These are phyloP conservation scores for Neofelis nebulosa DNA, from an alignment of 2,113 vertebrate genomes.

Conservation along the genomic window DNA sequence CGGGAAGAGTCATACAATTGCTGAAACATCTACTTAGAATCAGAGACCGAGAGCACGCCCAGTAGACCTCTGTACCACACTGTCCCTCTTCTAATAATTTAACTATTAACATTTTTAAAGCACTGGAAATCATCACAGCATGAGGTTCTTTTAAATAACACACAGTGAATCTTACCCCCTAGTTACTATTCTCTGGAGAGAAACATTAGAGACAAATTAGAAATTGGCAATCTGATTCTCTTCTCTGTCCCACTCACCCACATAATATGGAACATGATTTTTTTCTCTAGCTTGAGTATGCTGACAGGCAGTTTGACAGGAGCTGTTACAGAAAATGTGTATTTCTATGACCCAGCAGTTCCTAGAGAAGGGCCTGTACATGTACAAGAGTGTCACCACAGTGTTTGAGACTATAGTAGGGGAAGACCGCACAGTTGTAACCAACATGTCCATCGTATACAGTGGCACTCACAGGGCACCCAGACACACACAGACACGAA, in stretches of 20 bases:
- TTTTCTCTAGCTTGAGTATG: neutral
- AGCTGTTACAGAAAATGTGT: slow-evolving; percentile 48
- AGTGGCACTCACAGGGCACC: neutral
- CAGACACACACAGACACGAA: neutral
- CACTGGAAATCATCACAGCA: slow-evolving; percentile 75
- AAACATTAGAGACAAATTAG: slow-evolving; percentile 74
- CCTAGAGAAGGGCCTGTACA: neutral
- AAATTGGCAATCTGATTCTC: slow-evolving; percentile 63
- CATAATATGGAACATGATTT: neutral
- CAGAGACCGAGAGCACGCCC: neutral
- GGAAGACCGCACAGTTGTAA: neutral
- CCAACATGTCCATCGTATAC: neutral
- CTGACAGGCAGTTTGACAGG: slow-evolving; percentile 47
- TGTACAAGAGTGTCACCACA: neutral
- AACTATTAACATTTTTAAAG: slow-evolving; percentile 71
- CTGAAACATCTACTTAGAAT: neutral
- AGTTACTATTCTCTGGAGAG: slow-evolving; percentile 65
- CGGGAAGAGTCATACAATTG: neutral
- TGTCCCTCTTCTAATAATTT: slow-evolving; percentile 61
- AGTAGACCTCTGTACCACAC: neutral
- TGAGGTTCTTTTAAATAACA: slow-evolving; percentile 75
- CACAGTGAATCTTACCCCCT: slow-evolving; percentile 38
- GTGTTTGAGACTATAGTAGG: neutral
- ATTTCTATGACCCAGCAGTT: neutral
- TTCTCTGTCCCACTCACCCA: slow-evolving; percentile 48